Conservation (phyloP, 2,113 vertebrate genomes). For the Perca flavescens region DNA sequence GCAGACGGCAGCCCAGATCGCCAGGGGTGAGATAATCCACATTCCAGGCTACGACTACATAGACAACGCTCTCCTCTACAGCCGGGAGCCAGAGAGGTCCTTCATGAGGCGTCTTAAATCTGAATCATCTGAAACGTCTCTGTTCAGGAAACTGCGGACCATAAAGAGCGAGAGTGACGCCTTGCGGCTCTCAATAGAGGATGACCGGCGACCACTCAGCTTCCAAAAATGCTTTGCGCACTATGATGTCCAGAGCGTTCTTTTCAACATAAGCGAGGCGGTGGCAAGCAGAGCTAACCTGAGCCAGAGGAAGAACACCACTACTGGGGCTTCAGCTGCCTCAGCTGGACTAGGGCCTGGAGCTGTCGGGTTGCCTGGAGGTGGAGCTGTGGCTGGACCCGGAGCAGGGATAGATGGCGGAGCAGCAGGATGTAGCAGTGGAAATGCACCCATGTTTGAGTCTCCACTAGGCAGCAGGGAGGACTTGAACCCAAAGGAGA, state of each 20-base stretch:
- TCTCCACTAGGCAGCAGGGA: constrained; percentile 94
- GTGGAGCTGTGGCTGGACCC: constrained; percentile 31
- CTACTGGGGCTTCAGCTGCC: constrained; percentile 95
- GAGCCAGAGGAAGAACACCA: constrained; percentile 94
- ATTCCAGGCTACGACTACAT: constrained; percentile 93
- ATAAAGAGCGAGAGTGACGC: constrained; percentile 93
- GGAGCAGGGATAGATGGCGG: constrained; percentile 53
- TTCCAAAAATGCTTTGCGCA: constrained; percentile 97
- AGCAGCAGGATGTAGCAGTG: constrained; percentile 66
- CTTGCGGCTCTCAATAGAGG: constrained; percentile 88
- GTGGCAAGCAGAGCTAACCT: constrained; percentile 90
- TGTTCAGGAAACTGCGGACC: constrained; percentile 93
- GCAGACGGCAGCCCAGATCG: constrained; percentile 93
- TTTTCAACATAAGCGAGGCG: constrained; percentile 97
- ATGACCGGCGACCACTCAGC: constrained; percentile 89
- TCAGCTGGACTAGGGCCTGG: constrained; percentile 83
- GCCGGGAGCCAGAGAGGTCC: constrained; percentile 90
- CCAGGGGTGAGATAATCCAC: constrained; percentile 92
- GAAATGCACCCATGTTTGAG: constrained; percentile 84
- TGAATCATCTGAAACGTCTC: constrained; percentile 90
- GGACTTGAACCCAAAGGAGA: constrained; percentile 95
- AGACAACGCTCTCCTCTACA: constrained; percentile 88
- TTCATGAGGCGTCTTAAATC: constrained; percentile 93
- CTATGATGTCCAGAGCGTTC: constrained; percentile 96
- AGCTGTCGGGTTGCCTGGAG: constrained; percentile 10